These are phyloP conservation scores for Tetanocera ferruginea DNA, from an alignment of 2,888 invertebrate genomes.

Conservation along the genomic window DNA sequence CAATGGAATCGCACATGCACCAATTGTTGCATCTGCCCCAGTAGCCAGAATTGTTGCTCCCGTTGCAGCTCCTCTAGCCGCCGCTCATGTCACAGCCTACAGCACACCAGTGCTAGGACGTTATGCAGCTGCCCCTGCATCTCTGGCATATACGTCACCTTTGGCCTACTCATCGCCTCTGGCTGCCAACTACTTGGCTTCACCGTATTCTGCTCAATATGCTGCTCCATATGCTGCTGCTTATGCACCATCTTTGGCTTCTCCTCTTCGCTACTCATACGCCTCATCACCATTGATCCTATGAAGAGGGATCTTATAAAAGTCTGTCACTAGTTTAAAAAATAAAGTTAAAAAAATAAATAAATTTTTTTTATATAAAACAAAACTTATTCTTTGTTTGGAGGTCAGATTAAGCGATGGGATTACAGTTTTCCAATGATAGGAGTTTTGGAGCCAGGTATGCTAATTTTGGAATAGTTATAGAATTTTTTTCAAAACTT, in stretches of 20 bases:
- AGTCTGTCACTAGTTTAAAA: too few relatives aligned
- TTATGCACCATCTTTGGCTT: constrained; percentile 2
- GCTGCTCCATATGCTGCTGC: constrained; percentile 17
- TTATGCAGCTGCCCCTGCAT: constrained; percentile 44
- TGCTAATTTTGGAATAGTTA: too few relatives aligned
- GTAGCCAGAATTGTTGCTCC: constrained; percentile 46
- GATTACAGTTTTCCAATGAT: too few relatives aligned
- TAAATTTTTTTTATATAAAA: too few relatives aligned
- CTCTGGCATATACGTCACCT: constrained; percentile 33
- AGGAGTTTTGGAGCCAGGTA: too few relatives aligned
- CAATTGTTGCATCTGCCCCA: constrained; percentile 53
- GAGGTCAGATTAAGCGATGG: too few relatives aligned
- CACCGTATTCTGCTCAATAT: constrained; percentile 37
- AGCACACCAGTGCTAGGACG: neutral
- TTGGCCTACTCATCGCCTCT: constrained; percentile 14
- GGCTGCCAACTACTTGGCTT: neutral
- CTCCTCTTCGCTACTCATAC: constrained; percentile 22
- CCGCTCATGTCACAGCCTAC: neutral
- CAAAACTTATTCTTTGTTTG: too few relatives aligned
- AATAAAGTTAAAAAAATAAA: too few relatives aligned
- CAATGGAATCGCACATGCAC: constrained; percentile 57
- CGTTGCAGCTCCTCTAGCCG: neutral
- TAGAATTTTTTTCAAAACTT: too few relatives aligned
- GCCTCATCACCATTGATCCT: neutral
- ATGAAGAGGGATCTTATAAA: neutral